Conservation (phyloP, 92 coral and sea anemone species). For the Epizoanthus illoricatus region DNA sequence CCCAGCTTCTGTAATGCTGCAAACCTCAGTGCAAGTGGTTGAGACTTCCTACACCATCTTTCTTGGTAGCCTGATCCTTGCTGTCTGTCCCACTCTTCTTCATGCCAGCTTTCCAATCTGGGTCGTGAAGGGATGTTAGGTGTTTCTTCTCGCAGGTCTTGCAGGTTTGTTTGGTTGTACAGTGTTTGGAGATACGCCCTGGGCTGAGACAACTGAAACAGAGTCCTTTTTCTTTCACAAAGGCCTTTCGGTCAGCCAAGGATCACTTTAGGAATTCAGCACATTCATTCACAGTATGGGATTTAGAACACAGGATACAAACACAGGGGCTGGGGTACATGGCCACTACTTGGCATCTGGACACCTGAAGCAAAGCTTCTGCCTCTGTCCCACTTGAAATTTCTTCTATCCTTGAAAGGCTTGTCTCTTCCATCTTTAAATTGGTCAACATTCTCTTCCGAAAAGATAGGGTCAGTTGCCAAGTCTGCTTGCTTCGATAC, state of each 20-base stretch:
- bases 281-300: constrained; percentile 39
- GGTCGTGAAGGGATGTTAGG: constrained; percentile 37
- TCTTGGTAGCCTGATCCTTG: not conserved
- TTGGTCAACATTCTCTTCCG: no score
- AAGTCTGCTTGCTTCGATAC: constrained; percentile 60
- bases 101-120: constrained; percentile 36
- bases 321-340: constrained; percentile 5
- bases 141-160: no score
- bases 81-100: constrained; percentile 20
- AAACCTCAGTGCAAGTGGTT: not conserved
- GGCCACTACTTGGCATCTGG: constrained; percentile 14
- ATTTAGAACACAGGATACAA: constrained; percentile 55
- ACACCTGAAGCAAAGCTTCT: constrained; percentile 9
- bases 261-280: no score
- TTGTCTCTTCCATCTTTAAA: no score
- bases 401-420: no score
- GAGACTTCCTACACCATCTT: constrained; percentile 17
- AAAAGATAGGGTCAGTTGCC: no score
- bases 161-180: constrained; percentile 8
- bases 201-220: constrained; percentile 55
- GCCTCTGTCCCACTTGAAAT: constrained; percentile 52
- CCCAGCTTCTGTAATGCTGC: not conserved
- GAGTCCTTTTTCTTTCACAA: constrained; percentile 52
- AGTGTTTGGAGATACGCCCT: constrained; percentile 58
- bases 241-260: not conserved